Percentiles rank a stretch among this genome's conserved stretches.
Evolutionary conservation across 2,888 invertebrate genomes (phyloP).

Genomic region (Troides oblongomaculatus): DNA sequence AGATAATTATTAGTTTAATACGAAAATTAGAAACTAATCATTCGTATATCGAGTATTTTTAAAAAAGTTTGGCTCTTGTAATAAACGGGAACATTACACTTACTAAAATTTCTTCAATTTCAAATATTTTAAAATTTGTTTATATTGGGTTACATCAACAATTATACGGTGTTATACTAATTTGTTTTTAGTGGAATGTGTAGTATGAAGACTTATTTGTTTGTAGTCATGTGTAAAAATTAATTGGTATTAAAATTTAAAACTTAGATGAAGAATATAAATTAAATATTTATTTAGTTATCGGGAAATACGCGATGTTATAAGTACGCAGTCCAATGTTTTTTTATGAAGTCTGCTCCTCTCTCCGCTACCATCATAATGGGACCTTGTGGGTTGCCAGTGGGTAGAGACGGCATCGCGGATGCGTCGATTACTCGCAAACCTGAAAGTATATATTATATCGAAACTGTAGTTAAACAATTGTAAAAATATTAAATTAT

Average conservation of each 20-base stretch:
- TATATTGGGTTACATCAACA: neutral
- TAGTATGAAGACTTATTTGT: neutral
- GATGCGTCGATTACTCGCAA: conserved; percentile 78
- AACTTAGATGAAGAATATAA: neutral
- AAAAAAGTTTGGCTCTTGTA: no score
- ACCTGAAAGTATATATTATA: conserved; percentile 14
- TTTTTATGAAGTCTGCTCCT: conserved; percentile 59
- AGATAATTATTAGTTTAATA: no score
- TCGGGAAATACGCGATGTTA: neutral
- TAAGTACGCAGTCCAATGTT: conserved; percentile 14
- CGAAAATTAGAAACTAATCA: no score
- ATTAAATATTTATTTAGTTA: neutral
- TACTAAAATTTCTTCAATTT: neutral
- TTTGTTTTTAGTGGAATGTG: neutral
- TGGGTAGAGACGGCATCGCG: conserved; percentile 70
- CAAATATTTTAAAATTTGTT: neutral
- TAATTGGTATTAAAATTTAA: neutral
- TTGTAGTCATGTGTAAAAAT: neutral
- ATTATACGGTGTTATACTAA: no score
- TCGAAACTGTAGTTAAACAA: no score
- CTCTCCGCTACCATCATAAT: conserved; percentile 80
- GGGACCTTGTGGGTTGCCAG: conserved; percentile 76
- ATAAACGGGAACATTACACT: neutral
- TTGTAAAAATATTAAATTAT: no score
- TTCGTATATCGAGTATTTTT: no score